Percentiles rank a stretch among this genome's conserved stretches.
Conservation (phyloP, 1,140 invertebrate genomes). For the Cydia splendana region DNA sequence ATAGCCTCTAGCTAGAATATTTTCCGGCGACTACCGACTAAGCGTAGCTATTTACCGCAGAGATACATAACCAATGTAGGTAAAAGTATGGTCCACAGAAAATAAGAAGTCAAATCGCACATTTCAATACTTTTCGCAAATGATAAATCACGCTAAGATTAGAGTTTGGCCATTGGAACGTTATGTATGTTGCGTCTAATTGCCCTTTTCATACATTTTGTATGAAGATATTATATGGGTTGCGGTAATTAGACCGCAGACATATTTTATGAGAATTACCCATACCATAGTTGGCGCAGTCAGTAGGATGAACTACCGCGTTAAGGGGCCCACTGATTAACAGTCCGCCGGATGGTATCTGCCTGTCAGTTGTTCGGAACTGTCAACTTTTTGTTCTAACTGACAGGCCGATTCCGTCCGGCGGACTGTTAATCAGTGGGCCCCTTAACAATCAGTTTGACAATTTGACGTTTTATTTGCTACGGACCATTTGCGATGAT, state of each 20-base stretch:
- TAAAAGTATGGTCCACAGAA: neutral
- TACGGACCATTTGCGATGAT: neutral
- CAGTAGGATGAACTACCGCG: neutral
- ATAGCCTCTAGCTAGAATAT: neutral
- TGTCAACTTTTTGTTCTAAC: too few relatives aligned
- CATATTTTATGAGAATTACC: too few relatives aligned
- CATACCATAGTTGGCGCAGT: neutral
- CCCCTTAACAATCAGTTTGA: neutral
- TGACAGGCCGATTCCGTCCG: too few relatives aligned
- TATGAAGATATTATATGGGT: too few relatives aligned
- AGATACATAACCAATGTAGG: slow-evolving; percentile 1
- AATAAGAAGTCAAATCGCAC: neutral
- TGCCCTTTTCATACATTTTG: too few relatives aligned
- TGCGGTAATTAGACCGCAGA: too few relatives aligned
- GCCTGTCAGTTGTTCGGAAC: too few relatives aligned
- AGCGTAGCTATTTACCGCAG: slow-evolving; percentile 3
- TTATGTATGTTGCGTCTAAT: too few relatives aligned
- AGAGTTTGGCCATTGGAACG: too few relatives aligned
- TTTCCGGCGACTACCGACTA: neutral
- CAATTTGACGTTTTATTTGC: neutral
- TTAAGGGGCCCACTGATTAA: too few relatives aligned
- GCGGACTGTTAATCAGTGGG: too few relatives aligned
- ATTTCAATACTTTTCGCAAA: neutral
- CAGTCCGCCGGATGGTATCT: too few relatives aligned
- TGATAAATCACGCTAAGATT: neutral